phyloP scores from a whole-genome alignment of 2,888 invertebrate genomes.

The Xylota segnis region DNA sequence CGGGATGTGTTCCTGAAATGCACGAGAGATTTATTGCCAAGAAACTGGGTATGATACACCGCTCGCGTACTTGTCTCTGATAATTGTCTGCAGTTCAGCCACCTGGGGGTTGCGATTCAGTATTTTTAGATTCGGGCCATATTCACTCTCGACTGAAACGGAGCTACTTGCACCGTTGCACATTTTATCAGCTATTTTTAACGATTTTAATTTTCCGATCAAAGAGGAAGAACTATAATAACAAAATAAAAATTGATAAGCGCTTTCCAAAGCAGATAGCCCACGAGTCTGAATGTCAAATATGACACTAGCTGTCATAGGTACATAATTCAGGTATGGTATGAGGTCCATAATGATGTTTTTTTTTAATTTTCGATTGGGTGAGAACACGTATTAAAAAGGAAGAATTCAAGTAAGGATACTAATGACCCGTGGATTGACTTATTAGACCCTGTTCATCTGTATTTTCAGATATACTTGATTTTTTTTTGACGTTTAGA shows the following conservation, averaged over 20 bases:
- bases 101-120: constrained; percentile 83
- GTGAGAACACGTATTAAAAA: too few species aligned
- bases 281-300: constrained; percentile 51
- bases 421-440: too few species aligned
- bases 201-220: neutral
- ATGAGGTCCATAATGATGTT: neutral
- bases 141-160: constrained; percentile 78
- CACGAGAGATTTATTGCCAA: constrained; percentile 4
- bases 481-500: too few species aligned
- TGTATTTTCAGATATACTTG: too few species aligned
- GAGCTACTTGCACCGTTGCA: constrained; percentile 71
- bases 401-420: too few species aligned
- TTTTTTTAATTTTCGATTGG: too few species aligned
- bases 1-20: constrained; percentile 92
- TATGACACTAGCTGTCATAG: constrained; percentile 19
- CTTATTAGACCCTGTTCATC: too few species aligned
- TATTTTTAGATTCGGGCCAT: constrained; percentile 83
- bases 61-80: constrained; percentile 91
- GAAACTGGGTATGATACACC: neutral
- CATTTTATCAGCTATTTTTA: constrained; percentile 70
- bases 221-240: neutral
- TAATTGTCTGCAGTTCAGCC: constrained; percentile 92
- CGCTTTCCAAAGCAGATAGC: neutral
- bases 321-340: neutral
- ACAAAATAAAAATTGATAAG: constrained; percentile 12